Conservation (phyloP, 2,888 invertebrate species). For the Antheraea assamensis region DNA sequence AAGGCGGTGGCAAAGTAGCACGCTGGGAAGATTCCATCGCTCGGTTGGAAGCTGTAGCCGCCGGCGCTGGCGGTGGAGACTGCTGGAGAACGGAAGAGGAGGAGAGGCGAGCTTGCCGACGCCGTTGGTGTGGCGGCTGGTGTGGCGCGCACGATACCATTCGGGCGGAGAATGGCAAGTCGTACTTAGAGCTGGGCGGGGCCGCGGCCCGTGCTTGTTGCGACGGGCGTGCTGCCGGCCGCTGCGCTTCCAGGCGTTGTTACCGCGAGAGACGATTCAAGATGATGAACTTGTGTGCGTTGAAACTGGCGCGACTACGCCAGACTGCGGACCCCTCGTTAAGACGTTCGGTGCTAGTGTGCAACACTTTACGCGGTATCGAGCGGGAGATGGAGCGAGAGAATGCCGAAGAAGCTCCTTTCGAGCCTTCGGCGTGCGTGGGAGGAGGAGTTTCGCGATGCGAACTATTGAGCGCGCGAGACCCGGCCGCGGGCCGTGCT, state of each 20-base stretch:
- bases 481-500: conserved; percentile 82
- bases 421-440: conserved; percentile 66
- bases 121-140: conserved; percentile 82
- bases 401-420: conserved; percentile 80
- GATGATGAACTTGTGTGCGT: conserved; percentile 95
- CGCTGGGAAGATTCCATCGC: conserved; percentile 80
- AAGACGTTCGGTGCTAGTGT: conserved; percentile 94
- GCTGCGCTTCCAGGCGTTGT: conserved; percentile 91
- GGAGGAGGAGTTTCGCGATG: conserved; percentile 81
- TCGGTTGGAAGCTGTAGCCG: conserved; percentile 80
- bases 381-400: conserved; percentile 94
- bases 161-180: conserved; percentile 94
- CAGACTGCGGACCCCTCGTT: conserved; percentile 95
- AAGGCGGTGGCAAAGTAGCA: conserved; percentile 77
- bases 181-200: conserved; percentile 92
- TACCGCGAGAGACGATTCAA: conserved; percentile 93
- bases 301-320: conserved; percentile 93
- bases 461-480: conserved; percentile 79
- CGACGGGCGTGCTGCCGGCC: conserved; percentile 87
- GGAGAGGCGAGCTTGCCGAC: conserved; percentile 77
- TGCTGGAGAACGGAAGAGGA: conserved; percentile 82
- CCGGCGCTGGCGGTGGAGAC: conserved; percentile 84
- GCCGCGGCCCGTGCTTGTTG: conserved; percentile 89
- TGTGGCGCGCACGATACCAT: conserved; percentile 89
- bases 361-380: conserved; percentile 94